Percentiles rank a stretch among this genome's conserved stretches.
phyloP scores from a whole-genome alignment of 2,113 vertebrate species.

The Trogon melanurus region DNA sequence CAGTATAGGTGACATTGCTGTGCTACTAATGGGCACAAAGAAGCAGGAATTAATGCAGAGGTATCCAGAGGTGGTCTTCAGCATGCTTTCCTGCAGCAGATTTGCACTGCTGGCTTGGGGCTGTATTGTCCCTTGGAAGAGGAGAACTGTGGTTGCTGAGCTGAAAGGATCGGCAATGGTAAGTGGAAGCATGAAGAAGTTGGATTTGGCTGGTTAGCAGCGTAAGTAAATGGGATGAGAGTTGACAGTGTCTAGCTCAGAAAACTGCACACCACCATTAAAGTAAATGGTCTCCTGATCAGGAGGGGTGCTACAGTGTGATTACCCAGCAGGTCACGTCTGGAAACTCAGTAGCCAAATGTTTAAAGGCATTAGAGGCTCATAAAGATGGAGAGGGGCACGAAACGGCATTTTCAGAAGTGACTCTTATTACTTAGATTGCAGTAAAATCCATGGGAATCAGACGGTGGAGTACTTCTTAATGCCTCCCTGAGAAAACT shows the following conservation, averaged over 20 bases:
- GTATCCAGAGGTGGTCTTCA: not conserved
- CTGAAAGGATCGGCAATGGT: not conserved
- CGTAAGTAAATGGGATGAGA: not conserved
- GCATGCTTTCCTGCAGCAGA: accelerated
- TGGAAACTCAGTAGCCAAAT: slow-evolving; percentile 7
- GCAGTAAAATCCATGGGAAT: not conserved
- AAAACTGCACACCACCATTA: not conserved
- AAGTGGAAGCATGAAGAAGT: not conserved
- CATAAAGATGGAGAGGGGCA: not conserved
- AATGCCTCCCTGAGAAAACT: not conserved
- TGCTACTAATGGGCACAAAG: not conserved
- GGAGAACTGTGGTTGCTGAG: not conserved
- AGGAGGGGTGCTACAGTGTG: not conserved
- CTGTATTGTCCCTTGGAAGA: not conserved
- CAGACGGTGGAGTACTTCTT: not conserved
- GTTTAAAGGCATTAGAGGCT: slow-evolving; percentile 19
- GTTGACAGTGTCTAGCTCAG: not conserved
- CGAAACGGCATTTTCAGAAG: slow-evolving; percentile 3
- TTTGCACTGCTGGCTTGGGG: not conserved
- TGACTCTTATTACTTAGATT: not conserved
- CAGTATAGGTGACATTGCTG: not conserved
- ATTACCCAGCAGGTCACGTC: not conserved
- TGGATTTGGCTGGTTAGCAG: not conserved
- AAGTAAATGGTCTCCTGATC: not conserved
- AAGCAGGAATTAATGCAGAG: not conserved